Evolutionary conservation across 2,113 vertebrate genomes (phyloP).

Genomic region (Oceanodroma tethys): DNA sequence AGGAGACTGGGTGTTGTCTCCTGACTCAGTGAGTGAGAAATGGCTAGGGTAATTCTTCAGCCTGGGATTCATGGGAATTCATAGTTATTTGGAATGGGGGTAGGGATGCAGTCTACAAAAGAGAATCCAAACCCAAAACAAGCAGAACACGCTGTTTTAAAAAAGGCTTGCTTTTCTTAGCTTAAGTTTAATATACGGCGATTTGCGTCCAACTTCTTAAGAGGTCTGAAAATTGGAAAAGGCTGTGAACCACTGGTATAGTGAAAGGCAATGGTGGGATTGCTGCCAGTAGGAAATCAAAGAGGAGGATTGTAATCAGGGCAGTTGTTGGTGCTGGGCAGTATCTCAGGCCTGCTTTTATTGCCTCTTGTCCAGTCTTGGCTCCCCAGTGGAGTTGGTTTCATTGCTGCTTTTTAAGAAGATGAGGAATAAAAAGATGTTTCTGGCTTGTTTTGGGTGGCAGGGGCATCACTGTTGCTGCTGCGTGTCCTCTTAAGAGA

Average conservation of each 20-base stretch:
- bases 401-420: background rate
- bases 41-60: background rate
- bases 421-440: background rate
- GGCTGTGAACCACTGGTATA: background rate
- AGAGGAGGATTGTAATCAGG: background rate
- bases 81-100: background rate
- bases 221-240: background rate
- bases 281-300: background rate
- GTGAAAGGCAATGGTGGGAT: background rate
- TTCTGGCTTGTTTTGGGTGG: background rate
- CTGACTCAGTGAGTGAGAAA: background rate
- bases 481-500: background rate
- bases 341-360: background rate
- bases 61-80: background rate
- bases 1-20: background rate
- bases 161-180: background rate
- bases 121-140: background rate
- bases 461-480: background rate
- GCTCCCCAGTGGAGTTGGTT: background rate
- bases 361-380: background rate
- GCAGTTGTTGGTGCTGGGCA: background rate
- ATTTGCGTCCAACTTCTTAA: background rate
- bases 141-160: accelerated
- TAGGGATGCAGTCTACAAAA: background rate
- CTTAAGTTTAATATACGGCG: background rate